These are phyloP conservation scores for Agelas oroides DNA, from an alignment of 37 sponge, comb jelly and placozoan species.

Conservation along the genomic window DNA sequence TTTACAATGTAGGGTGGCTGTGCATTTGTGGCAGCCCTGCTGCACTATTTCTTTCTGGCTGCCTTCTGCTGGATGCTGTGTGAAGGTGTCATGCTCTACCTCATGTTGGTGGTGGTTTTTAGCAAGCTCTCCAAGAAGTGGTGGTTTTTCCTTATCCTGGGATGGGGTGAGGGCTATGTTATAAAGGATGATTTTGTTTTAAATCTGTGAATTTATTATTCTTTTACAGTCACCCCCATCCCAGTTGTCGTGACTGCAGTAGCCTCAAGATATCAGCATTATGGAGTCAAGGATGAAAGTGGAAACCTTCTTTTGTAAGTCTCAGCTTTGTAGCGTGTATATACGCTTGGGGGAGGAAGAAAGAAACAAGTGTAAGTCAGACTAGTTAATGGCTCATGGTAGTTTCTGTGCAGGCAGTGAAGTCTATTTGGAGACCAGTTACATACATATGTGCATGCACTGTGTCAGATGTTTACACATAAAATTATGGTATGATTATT, in stretches of 20 bases:
- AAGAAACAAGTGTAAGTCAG: too few relatives aligned
- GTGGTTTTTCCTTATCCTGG: slow-evolving; percentile 55
- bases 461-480: too few relatives aligned
- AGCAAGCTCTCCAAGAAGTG: slow-evolving; percentile 25
- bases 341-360: too few relatives aligned
- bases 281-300: slow-evolving; percentile 27
- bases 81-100: slow-evolving; percentile 50
- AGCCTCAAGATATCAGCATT: slow-evolving; percentile 23
- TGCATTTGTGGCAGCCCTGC: slow-evolving; percentile 1
- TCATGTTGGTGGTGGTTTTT: slow-evolving; percentile 63
- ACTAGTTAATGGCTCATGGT: too few relatives aligned
- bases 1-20: slow-evolving; percentile 40
- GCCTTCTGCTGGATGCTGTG: slow-evolving; percentile 57
- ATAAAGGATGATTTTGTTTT: too few relatives aligned
- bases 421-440: too few relatives aligned
- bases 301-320: too few relatives aligned
- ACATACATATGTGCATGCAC: too few relatives aligned
- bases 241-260: slow-evolving; percentile 45
- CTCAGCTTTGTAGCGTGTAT: too few relatives aligned
- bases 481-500: too few relatives aligned
- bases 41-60: slow-evolving; percentile 38
- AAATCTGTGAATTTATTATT: too few relatives aligned
- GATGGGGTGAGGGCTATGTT: slow-evolving; percentile 54
- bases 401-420: too few relatives aligned
- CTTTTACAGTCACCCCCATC: slow-evolving; percentile 9